phyloP scores from a whole-genome alignment of 1,140 invertebrate genomes.

The Eulimnadia texana region DNA sequence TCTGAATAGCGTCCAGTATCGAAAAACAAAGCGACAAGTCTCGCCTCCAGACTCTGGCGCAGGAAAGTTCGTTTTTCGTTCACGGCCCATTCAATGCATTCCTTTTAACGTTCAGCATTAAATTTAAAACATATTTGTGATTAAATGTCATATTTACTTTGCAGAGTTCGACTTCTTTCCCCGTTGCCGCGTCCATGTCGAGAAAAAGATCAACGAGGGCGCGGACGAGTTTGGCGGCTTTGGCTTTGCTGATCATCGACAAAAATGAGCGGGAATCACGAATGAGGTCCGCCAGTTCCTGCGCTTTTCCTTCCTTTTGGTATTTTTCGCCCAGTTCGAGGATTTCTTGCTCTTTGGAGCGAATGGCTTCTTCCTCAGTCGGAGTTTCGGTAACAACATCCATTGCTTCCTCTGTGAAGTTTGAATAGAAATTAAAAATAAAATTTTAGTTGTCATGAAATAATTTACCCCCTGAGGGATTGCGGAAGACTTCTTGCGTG shows the following conservation, averaged over 20 bases:
- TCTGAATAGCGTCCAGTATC: constrained; percentile 82
- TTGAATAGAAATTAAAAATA: no score
- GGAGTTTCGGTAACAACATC: constrained; percentile 30
- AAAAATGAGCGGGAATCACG: constrained; percentile 88
- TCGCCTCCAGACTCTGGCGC: constrained; percentile 84
- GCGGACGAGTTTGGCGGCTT: constrained; percentile 93
- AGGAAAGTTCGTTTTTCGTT: constrained; percentile 93
- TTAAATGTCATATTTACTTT: constrained; percentile 17
- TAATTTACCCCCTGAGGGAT: background rate
- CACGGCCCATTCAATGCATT: constrained; percentile 99
- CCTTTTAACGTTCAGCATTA: constrained; percentile 45
- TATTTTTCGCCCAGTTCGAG: constrained; percentile 75
- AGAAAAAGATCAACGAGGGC: constrained; percentile 94
- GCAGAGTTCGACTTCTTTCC: constrained; percentile 69
- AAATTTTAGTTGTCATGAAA: no score
- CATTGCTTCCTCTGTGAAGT: constrained; percentile 3
- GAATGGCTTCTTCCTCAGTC: constrained; percentile 71
- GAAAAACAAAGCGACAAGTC: constrained; percentile 85
- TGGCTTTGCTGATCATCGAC: constrained; percentile 86
- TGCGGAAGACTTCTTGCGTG: background rate
- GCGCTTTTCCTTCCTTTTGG: constrained; percentile 81
- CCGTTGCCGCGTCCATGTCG: constrained; percentile 85
- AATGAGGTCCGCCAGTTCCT: constrained; percentile 84
- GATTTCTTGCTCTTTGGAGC: constrained; percentile 77
- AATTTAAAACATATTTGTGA: background rate